Evolutionary conservation across 2,113 vertebrate species (phyloP), one percentile per base, ranked within the genome.

Genomic region (Festucalex cinctus): DNA sequence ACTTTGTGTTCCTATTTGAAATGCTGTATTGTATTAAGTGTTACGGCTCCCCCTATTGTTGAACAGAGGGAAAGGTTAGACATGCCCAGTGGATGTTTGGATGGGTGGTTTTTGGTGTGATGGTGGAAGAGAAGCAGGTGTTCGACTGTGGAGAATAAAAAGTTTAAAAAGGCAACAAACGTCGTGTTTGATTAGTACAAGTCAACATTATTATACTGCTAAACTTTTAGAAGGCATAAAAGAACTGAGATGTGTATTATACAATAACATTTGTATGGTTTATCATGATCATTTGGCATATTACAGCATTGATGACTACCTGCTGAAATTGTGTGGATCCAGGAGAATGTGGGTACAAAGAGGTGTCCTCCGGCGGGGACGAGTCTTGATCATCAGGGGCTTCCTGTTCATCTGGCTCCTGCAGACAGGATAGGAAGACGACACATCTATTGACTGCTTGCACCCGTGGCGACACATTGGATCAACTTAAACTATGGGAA

Each of bases 371-470:
- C 59, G 97, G 97, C 68, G 96, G 97, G 85, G 97, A 96, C 20
- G 97, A 94, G 70, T 98, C 97, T 85, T 98, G 97, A 88, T 99
- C 97, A 79, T 98, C 97, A 37, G 96, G 94, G 71, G 95, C 95
- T 88, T 99, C 97, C 89, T 97, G 96, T 89, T 98, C 97, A 84
- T 98, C 97, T 48, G 94, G 96, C 88, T 98, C 97, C 97, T 98
- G 24, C 76, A 79, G 85, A 74, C 12, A 62, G 36, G 59, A 61
- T 36, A 39, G n/a, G 10, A 22, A 61, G 32, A 60, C 32, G n/a
- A 37, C 19, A 37, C 59, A 41, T 41, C 5, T 24, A 61, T 41
- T 61, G 59, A 41, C 58, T 60, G 58, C 35, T 37, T 60, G 35
- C 17, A 22, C 35, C 56, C 13, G 28, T 58, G 32, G 32, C 36